Conservation (phyloP, 2,888 invertebrate species). For the Zele albiditarsus region DNA sequence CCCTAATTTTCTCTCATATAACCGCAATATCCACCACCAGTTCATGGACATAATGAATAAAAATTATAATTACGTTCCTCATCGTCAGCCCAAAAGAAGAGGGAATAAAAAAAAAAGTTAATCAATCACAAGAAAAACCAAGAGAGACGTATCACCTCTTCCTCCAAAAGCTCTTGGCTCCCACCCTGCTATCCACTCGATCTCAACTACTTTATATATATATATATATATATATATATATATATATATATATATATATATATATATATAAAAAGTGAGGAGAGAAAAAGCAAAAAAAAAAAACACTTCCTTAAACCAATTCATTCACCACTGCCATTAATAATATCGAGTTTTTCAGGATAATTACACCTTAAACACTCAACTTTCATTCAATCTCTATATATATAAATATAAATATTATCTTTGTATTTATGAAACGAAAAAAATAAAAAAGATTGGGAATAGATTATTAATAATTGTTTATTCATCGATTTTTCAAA, state of each 20-base stretch:
- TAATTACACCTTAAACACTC: slow-evolving; percentile 36
- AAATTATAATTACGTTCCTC: slow-evolving; percentile 73
- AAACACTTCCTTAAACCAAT: slow-evolving; percentile 23
- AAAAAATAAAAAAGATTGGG: too few relatives aligned
- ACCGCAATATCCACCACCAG: slow-evolving; percentile 19
- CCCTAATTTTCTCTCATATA: slow-evolving; percentile 32
- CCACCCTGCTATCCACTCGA: neutral
- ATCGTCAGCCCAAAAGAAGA: slow-evolving; percentile 51
- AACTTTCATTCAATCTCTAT: neutral
- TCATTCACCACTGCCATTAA: slow-evolving; percentile 41
- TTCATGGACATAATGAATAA: slow-evolving; percentile 67
- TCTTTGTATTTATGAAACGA: too few relatives aligned
- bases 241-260: neutral
- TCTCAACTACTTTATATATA: neutral
- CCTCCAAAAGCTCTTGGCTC: slow-evolving; percentile 36
- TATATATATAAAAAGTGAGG: too few relatives aligned
- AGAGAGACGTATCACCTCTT: slow-evolving; percentile 35
- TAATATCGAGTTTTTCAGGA: slow-evolving; percentile 41
- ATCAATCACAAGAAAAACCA: slow-evolving; percentile 68
- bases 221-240: too few relatives aligned
- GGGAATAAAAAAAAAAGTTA: slow-evolving; percentile 63
- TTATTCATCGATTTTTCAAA: too few relatives aligned
- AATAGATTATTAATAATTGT: too few relatives aligned
- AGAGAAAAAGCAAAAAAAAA: slow-evolving; percentile 26
- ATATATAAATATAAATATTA: neutral